Conservation (phyloP, 2,888 invertebrate genomes). For the Pardosa pseudoannulata region DNA sequence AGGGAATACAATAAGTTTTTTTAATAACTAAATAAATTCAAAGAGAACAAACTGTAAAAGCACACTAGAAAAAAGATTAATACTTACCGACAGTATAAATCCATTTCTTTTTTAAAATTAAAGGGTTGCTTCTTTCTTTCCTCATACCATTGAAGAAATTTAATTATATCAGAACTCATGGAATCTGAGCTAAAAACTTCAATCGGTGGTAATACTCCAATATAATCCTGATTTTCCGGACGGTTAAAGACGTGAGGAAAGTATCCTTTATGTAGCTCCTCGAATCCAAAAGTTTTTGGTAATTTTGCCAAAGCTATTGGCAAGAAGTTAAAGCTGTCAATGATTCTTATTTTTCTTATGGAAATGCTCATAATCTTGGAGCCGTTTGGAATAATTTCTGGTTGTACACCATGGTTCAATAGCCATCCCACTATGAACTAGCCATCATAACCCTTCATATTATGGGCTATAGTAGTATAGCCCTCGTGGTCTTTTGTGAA, state of each 20-base stretch:
- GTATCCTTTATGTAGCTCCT: too few species aligned
- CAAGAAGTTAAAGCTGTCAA: constrained; percentile 14
- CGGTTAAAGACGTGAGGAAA: constrained; percentile 29
- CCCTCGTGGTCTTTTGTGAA: constrained; percentile 16
- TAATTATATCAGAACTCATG: background rate
- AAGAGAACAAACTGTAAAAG: background rate
- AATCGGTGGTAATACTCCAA: background rate
- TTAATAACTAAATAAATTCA: too few species aligned
- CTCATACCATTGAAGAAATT: constrained; percentile 2
- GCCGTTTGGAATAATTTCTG: constrained; percentile 28
- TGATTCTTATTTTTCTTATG: too few species aligned
- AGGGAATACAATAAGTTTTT: background rate
- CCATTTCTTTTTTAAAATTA: constrained; percentile 6
- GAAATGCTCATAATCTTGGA: too few species aligned
- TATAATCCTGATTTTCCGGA: background rate
- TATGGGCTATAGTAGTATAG: constrained; percentile 26
- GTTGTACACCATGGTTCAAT: background rate
- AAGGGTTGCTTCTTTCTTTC: background rate
- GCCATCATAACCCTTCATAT: constrained; percentile 36
- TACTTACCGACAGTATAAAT: too few species aligned
- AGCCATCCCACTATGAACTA: constrained; percentile 23
- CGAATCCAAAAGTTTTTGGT: constrained; percentile 2
- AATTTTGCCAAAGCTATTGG: constrained; percentile 32
- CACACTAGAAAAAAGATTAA: background rate
- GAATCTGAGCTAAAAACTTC: constrained; percentile 2